Evolutionary conservation across 1,140 invertebrate genomes (phyloP).

Genomic region (Xylocopa sonorina): DNA sequence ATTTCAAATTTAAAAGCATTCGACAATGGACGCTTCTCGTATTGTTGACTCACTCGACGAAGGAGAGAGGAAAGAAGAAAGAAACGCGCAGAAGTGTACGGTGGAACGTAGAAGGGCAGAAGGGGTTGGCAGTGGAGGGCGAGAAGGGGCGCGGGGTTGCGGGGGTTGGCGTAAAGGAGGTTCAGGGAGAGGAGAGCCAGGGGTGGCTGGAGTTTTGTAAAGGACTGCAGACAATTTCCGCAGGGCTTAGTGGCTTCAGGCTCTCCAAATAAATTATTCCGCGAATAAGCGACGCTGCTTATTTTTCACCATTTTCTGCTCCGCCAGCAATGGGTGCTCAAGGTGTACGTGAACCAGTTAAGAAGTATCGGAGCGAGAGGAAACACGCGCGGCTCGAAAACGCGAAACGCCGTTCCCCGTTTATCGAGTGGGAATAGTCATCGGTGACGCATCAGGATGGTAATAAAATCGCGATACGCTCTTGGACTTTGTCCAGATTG

Average conservation of each 20-base stretch:
- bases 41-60: slow-evolving; percentile 77
- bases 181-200: slow-evolving; percentile 38
- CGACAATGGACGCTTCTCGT: slow-evolving; percentile 78
- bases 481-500: slow-evolving; percentile 27
- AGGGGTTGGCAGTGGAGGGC: no score
- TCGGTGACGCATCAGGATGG: no score
- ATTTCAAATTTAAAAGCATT: slow-evolving; percentile 82
- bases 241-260: slow-evolving; percentile 69
- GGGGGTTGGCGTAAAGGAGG: neutral
- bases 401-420: neutral
- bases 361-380: slow-evolving; percentile 49
- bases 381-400: slow-evolving; percentile 15
- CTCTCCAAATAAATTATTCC: slow-evolving; percentile 71
- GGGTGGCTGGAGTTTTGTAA: slow-evolving; percentile 66
- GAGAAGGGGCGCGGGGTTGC: neutral
- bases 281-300: slow-evolving; percentile 67
- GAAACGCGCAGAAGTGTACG: slow-evolving; percentile 42
- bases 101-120: neutral
- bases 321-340: slow-evolving; percentile 29
- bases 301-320: slow-evolving; percentile 66
- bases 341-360: slow-evolving; percentile 52
- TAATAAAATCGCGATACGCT: slow-evolving; percentile 7
- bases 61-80: slow-evolving; percentile 49
- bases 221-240: slow-evolving; percentile 71
- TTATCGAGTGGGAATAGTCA: neutral